Evolutionary conservation across 2,113 vertebrate genomes (phyloP).

Genomic region (Pelusios castaneus): DNA sequence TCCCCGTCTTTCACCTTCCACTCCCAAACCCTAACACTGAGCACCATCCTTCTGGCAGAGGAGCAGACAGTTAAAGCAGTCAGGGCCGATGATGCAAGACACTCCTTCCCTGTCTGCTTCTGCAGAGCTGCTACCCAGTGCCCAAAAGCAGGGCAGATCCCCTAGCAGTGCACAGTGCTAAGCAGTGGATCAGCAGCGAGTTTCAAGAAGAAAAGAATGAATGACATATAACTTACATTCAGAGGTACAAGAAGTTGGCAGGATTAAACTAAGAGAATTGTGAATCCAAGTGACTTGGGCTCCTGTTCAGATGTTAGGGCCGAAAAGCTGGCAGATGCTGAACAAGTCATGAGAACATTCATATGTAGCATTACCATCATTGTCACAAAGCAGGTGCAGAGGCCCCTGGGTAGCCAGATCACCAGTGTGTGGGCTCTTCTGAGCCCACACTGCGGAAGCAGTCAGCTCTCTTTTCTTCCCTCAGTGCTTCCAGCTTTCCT

Average conservation of each 20-base stretch:
- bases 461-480: neutral
- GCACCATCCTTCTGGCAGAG: neutral
- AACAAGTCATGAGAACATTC: constrained; percentile 23
- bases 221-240: neutral
- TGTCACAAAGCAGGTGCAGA: constrained; percentile 28
- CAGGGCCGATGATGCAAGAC: neutral
- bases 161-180: neutral
- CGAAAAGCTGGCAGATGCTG: neutral
- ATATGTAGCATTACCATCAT: neutral
- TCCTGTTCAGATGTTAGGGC: neutral
- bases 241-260: neutral
- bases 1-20: neutral
- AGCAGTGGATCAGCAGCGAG: neutral
- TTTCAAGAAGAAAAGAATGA: neutral
- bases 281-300: neutral
- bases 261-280: neutral
- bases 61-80: neutral
- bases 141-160: neutral
- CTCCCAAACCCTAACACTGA: neutral
- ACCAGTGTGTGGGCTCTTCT: constrained; percentile 20
- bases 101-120: neutral
- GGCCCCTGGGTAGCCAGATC: neutral
- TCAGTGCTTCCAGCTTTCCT: constrained; percentile 40
- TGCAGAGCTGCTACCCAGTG: neutral
- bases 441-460: constrained; percentile 35